Conservation (phyloP, 2,888 invertebrate species). For the Koerneria pararmatus region DNA sequence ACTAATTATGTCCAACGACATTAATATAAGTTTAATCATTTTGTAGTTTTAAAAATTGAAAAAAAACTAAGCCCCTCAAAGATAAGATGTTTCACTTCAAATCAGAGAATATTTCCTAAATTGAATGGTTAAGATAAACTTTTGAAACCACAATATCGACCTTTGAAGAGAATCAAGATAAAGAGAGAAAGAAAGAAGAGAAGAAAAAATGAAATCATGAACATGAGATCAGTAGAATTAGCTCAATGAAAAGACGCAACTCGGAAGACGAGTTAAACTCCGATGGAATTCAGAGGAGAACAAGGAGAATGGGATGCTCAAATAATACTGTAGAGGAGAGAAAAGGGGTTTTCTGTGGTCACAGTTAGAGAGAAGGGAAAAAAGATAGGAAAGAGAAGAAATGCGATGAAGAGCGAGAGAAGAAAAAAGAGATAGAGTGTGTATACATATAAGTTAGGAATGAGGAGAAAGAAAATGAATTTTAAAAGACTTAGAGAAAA, state of each 20-base stretch:
- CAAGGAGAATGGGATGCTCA: background rate
- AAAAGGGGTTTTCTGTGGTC: background rate
- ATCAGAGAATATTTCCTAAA: too few relatives aligned
- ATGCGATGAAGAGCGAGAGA: background rate
- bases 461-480: background rate
- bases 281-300: background rate
- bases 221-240: background rate
- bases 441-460: conserved; percentile 2
- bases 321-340: background rate
- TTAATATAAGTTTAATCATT: too few relatives aligned
- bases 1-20: too few relatives aligned
- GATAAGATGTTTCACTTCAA: too few relatives aligned
- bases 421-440: background rate
- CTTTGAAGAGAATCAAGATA: too few relatives aligned
- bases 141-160: too few relatives aligned
- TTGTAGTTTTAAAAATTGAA: too few relatives aligned
- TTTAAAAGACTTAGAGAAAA: conserved; percentile 7
- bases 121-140: too few relatives aligned
- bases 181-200: too few relatives aligned
- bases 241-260: background rate
- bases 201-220: too few relatives aligned
- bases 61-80: too few relatives aligned
- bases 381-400: background rate
- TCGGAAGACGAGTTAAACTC: background rate
- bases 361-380: background rate